phyloP scores from a whole-genome alignment of 2,888 invertebrate species.

The Eilema depressum region DNA sequence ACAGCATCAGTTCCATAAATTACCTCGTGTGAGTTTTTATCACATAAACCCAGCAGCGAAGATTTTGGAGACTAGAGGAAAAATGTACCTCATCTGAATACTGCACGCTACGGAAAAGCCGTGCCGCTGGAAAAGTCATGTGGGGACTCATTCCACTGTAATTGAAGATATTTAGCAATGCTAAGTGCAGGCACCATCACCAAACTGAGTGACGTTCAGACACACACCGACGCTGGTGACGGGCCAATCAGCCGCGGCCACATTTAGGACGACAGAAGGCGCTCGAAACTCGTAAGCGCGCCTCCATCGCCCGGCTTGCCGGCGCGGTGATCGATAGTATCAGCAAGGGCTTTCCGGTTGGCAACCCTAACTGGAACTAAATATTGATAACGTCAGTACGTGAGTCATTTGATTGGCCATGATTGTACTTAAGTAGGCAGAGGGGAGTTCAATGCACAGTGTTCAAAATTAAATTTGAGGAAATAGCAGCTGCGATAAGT shows the following conservation, averaged over 20 bases:
- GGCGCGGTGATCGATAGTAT: conserved; percentile 2
- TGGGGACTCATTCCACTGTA: neutral
- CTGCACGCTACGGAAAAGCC: neutral
- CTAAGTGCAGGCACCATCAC: neutral
- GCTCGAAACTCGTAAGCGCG: neutral
- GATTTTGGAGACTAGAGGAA: neutral
- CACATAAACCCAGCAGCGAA: neutral
- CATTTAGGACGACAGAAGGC: neutral
- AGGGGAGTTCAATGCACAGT: neutral
- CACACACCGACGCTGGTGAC: conserved; percentile 2
- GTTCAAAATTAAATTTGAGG: neutral
- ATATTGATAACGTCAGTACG: conserved; percentile 32
- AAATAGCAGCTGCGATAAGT: neutral
- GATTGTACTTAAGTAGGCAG: conserved; percentile 17
- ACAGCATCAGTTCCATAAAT: neutral
- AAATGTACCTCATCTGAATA: neutral
- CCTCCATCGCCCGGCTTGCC: conserved; percentile 2
- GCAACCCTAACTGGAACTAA: conserved; percentile 24
- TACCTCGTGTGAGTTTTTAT: neutral
- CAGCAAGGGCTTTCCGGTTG: neutral
- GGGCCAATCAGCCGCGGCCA: neutral
- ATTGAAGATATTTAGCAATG: neutral
- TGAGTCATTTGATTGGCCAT: conserved; percentile 40
- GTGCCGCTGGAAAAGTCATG: no score
- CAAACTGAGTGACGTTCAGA: neutral